A percentile compares a stretch with the other conserved stretches of the same genome.
Evolutionary conservation across 2,113 vertebrate genomes (phyloP).

Genomic region (Pleuronectes platessa): DNA sequence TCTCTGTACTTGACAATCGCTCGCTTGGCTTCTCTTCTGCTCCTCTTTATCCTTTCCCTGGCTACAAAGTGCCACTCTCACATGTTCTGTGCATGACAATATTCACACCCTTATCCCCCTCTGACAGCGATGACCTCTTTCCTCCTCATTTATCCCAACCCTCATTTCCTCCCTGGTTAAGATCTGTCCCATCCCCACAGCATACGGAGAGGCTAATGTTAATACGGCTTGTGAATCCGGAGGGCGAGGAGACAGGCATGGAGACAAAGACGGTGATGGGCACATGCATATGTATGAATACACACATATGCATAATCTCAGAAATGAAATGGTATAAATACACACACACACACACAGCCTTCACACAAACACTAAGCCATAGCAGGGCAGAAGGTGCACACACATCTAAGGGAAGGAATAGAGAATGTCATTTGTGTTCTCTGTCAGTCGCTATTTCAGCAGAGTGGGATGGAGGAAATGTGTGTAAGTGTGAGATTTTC

Average conservation of each 20-base stretch:
- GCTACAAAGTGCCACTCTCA: slow-evolving; percentile 55
- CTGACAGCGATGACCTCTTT: slow-evolving; percentile 73
- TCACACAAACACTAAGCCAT: slow-evolving; percentile 40
- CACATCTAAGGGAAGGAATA: slow-evolving; percentile 36
- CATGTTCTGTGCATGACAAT: slow-evolving; percentile 58
- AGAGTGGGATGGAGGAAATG: slow-evolving; percentile 2
- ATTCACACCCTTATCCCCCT: slow-evolving; percentile 61
- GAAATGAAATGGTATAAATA: slow-evolving; percentile 50
- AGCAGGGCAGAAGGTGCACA: slow-evolving; percentile 23
- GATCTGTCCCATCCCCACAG: slow-evolving; percentile 51
- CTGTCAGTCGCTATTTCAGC: slow-evolving; percentile 37
- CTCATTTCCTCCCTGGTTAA: slow-evolving; percentile 59
- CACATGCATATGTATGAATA: slow-evolving; percentile 77
- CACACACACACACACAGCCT: slow-evolving; percentile 31
- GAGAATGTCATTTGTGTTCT: slow-evolving; percentile 36
- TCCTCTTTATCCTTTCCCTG: slow-evolving; percentile 45
- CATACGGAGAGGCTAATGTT: slow-evolving; percentile 56
- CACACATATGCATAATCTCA: slow-evolving; percentile 78
- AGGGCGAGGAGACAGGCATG: slow-evolving; percentile 53
- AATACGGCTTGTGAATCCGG: slow-evolving; percentile 60
- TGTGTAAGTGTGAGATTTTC: slow-evolving; percentile 20
- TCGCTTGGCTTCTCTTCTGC: slow-evolving; percentile 47
- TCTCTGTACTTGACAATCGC: slow-evolving; percentile 49
- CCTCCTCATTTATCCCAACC: slow-evolving; percentile 66
- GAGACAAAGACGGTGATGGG: slow-evolving; percentile 68